Conservation (phyloP, 2,113 vertebrate genomes). For the Seriola quinqueradiata region DNA sequence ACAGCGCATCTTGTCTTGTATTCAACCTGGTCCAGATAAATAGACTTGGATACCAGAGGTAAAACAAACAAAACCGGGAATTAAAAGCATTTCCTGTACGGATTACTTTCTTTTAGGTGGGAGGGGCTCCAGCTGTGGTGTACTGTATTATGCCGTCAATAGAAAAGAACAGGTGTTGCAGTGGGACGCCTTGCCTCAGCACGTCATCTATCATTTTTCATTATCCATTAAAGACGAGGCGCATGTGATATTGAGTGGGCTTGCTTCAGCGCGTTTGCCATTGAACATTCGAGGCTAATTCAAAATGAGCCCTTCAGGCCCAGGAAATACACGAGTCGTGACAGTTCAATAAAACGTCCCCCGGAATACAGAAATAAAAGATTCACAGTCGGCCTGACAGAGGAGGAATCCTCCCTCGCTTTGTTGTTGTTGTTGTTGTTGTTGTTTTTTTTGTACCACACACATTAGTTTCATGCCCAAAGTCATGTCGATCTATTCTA, state of each 20-base stretch:
- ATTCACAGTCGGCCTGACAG: slow-evolving; percentile 9
- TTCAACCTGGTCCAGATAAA: slow-evolving; percentile 29
- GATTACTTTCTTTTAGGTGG: slow-evolving; percentile 5
- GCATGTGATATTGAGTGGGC: slow-evolving; percentile 74
- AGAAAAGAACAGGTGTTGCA: slow-evolving; percentile 53
- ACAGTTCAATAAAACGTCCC: slow-evolving; percentile 79
- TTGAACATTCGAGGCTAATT: slow-evolving; percentile 78
- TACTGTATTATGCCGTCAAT: slow-evolving; percentile 27
- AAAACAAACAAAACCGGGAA: slow-evolving; percentile 21
- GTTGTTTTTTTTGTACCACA: background rate
- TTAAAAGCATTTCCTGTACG: slow-evolving; percentile 13
- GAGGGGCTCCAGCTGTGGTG: background rate
- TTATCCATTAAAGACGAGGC: slow-evolving; percentile 72
- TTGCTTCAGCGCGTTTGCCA: slow-evolving; percentile 71
- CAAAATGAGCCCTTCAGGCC: slow-evolving; percentile 77
- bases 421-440: slow-evolving; percentile 20
- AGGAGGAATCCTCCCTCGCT: slow-evolving; percentile 8
- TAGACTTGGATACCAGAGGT: background rate
- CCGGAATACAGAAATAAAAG: slow-evolving; percentile 43
- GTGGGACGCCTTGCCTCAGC: slow-evolving; percentile 5
- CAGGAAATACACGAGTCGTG: slow-evolving; percentile 74
- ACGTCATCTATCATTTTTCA: slow-evolving; percentile 73
- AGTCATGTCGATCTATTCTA: slow-evolving; percentile 22
- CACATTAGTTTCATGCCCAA: slow-evolving; percentile 23
- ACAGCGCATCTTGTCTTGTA: background rate